phyloP scores from a whole-genome alignment of 2,113 vertebrate genomes.

The Notechis scutatus region DNA sequence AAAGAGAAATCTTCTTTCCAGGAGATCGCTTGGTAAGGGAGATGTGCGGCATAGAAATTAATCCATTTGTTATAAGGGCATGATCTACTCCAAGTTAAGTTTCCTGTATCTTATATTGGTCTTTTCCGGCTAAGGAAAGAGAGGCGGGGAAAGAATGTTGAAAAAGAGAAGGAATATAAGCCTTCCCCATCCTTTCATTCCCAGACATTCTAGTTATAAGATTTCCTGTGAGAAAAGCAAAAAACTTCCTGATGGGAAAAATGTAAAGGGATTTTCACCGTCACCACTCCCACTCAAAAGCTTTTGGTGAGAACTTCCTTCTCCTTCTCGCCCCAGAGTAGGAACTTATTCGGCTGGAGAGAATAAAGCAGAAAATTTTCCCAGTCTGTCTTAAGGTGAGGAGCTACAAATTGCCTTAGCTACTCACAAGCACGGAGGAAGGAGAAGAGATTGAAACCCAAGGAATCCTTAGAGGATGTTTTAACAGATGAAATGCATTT shows the following conservation, averaged over 20 bases:
- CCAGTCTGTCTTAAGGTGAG: not conserved
- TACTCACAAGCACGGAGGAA: not conserved
- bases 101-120: not conserved
- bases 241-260: not conserved
- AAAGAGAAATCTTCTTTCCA: too few relatives aligned
- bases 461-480: too few relatives aligned
- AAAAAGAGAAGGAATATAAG: not conserved
- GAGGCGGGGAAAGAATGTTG: not conserved
- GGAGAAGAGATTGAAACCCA: not conserved
- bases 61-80: not conserved
- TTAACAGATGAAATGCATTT: not conserved
- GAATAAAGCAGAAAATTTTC: not conserved
- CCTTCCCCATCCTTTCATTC: not conserved
- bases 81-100: not conserved
- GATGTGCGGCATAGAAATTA: too few relatives aligned
- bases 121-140: not conserved
- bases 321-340: not conserved
- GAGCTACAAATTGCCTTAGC: not conserved
- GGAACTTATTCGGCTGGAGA: not conserved
- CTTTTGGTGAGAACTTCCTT: not conserved
- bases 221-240: slow-evolving; percentile 1
- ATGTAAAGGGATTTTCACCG: not conserved
- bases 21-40: too few relatives aligned
- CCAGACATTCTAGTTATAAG: not conserved
- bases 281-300: not conserved